phyloP scores from a whole-genome alignment of 2,888 invertebrate genomes.

The Melitaea athalia region DNA sequence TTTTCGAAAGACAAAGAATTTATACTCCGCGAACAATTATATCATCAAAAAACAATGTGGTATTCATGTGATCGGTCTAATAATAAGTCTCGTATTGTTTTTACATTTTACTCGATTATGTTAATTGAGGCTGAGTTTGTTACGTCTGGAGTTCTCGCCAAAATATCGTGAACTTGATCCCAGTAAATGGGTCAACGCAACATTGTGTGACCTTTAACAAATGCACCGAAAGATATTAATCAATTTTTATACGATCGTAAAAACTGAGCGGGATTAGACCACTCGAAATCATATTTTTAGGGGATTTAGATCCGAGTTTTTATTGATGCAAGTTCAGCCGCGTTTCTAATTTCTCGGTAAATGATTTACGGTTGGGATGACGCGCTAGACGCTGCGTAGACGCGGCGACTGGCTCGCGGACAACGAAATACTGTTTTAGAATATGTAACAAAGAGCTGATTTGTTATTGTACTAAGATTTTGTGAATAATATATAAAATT shows the following conservation, averaged over 20 bases:
- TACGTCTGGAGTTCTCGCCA: conserved; percentile 72
- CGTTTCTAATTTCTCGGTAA: conserved; percentile 72
- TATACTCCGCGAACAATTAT: conserved; percentile 9
- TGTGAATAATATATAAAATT: not conserved
- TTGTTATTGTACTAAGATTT: not conserved
- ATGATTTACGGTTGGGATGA: conserved; percentile 67
- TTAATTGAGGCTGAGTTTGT: conserved; percentile 53
- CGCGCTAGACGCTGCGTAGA: conserved; percentile 70
- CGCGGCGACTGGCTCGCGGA: conserved; percentile 36
- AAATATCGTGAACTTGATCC: conserved; percentile 62
- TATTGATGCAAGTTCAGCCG: conserved; percentile 66
- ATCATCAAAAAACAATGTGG: not conserved
- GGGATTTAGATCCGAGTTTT: conserved; percentile 77
- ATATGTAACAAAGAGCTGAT: not conserved
- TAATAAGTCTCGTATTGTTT: conserved; percentile 1
- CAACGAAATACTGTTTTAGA: not conserved
- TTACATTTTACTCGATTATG: conserved; percentile 11
- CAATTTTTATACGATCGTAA: conserved; percentile 74
- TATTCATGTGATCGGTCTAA: not conserved
- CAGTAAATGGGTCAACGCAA: conserved; percentile 73
- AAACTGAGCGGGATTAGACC: conserved; percentile 73
- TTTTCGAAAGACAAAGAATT: conserved; percentile 10
- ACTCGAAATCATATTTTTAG: conserved; percentile 80
- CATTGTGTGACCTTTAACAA: conserved; percentile 68
- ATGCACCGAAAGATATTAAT: conserved; percentile 54